Percentiles rank a stretch among this genome's conserved stretches.
These are phyloP conservation scores for Mallateleia sp. DNA, from an alignment of 2,888 invertebrate genomes.

Conservation along the genomic window DNA sequence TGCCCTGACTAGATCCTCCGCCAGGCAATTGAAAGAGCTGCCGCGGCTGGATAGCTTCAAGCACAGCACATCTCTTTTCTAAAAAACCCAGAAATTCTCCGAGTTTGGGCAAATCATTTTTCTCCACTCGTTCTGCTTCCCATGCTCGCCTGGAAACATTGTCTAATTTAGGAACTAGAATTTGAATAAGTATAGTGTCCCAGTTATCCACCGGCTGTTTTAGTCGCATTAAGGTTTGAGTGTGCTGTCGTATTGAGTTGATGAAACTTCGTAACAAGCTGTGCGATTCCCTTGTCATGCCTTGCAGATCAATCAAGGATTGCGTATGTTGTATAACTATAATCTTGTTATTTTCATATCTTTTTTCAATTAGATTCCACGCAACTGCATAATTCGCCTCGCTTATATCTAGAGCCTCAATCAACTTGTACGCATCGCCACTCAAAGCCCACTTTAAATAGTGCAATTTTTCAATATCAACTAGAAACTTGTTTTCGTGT, in stretches of 20 bases:
- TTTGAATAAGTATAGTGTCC: constrained; percentile 21
- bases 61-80: too few relatives aligned
- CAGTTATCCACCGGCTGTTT: neutral
- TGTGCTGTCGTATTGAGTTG: neutral
- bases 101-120: neutral
- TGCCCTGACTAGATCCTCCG: too few relatives aligned
- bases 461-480: neutral
- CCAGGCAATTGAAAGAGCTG: too few relatives aligned
- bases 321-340: constrained; percentile 6
- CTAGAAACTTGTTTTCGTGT: neutral
- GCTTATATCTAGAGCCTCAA: neutral
- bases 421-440: neutral
- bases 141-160: neutral
- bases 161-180: constrained; percentile 15
- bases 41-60: too few relatives aligned
- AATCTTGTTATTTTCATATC: constrained; percentile 65
- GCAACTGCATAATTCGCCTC: neutral
- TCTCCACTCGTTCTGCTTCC: constrained; percentile 1
- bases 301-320: neutral
- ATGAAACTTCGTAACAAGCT: neutral
- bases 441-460: neutral
- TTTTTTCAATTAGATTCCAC: neutral
- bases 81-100: too few relatives aligned
- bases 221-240: neutral
- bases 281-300: neutral